Percentiles rank a stretch among this genome's conserved stretches.
phyloP scores from a whole-genome alignment of 1,140 invertebrate genomes.

The Oryzaephilus surinamensis region DNA sequence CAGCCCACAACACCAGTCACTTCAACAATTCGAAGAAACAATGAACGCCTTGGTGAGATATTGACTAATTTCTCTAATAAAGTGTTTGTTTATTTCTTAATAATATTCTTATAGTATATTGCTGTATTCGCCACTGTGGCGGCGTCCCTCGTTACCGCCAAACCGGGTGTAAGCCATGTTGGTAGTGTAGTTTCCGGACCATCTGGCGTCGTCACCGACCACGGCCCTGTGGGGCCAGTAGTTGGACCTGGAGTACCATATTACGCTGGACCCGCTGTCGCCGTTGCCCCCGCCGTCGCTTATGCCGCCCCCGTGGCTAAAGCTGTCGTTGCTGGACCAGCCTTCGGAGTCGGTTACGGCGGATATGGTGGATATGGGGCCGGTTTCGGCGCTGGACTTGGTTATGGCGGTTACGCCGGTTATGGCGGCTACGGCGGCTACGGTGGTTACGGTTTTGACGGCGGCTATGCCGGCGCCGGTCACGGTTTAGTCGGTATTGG shows the following conservation, averaged over 20 bases:
- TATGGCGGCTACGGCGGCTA: neutral
- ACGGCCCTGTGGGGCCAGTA: slow-evolving; percentile 3
- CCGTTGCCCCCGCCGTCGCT: slow-evolving; percentile 6
- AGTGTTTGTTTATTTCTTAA: too few relatives aligned
- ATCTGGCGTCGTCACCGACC: slow-evolving; percentile 3
- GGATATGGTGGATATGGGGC: neutral
- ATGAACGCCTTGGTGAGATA: too few relatives aligned
- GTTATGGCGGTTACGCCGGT: slow-evolving; percentile 1
- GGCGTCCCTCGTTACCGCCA: neutral
- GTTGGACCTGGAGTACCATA: slow-evolving; percentile 1
- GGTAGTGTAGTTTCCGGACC: slow-evolving; percentile 1
- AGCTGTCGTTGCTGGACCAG: too few relatives aligned
- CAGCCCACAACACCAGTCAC: too few relatives aligned
- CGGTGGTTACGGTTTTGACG: neutral
- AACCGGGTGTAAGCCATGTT: neutral
- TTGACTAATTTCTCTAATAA: too few relatives aligned
- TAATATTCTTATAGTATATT: neutral
- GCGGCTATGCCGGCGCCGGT: slow-evolving; percentile 2
- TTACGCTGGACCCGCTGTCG: slow-evolving; percentile 6
- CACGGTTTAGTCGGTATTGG: slow-evolving; percentile 12
- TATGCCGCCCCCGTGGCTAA: slow-evolving; percentile 11
- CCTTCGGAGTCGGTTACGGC: slow-evolving; percentile 3
- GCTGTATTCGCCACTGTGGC: slow-evolving; percentile 4
- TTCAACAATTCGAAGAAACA: too few relatives aligned
- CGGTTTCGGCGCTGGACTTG: slow-evolving; percentile 3